Percentiles rank a stretch among this genome's conserved stretches.
These are phyloP conservation scores for Hesperophylax magnus DNA, from an alignment of 1,140 invertebrate species.

Conservation along the genomic window DNA sequence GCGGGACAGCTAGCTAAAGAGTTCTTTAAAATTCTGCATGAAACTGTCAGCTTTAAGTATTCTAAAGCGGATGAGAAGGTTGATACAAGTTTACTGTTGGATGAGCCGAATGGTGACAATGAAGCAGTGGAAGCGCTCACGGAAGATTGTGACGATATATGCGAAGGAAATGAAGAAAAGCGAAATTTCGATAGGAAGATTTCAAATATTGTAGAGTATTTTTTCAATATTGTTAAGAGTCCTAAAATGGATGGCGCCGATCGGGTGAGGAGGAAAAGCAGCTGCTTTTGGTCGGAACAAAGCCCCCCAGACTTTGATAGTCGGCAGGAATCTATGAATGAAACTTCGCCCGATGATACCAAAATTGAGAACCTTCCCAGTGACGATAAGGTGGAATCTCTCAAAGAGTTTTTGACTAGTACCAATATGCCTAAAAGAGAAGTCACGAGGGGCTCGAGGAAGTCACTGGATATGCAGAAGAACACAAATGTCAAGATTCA, in stretches of 20 bases:
- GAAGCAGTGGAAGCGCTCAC: neutral
- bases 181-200: conserved; percentile 64
- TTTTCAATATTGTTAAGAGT: conserved; percentile 68
- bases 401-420: conserved; percentile 22
- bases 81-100: conserved; percentile 61
- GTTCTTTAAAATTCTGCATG: conserved; percentile 67
- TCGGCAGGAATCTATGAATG: conserved; percentile 56
- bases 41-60: conserved; percentile 61
- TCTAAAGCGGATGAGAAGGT: conserved; percentile 62
- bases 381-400: conserved; percentile 29
- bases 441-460: conserved; percentile 7
- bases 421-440: neutral
- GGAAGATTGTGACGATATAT: conserved; percentile 58
- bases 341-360: conserved; percentile 63
- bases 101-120: neutral
- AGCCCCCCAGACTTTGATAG: conserved; percentile 63
- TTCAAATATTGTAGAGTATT: conserved; percentile 68
- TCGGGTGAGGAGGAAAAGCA: conserved; percentile 63
- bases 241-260: conserved; percentile 63
- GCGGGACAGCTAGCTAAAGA: conserved; percentile 66
- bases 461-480: conserved; percentile 30
- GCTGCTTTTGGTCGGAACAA: conserved; percentile 67
- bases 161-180: conserved; percentile 64
- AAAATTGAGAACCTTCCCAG: conserved; percentile 54
- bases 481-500: conserved; percentile 49